These are phyloP conservation scores for Planiliza haematocheilus DNA, from an alignment of 2,113 vertebrate species.

Conservation along the genomic window DNA sequence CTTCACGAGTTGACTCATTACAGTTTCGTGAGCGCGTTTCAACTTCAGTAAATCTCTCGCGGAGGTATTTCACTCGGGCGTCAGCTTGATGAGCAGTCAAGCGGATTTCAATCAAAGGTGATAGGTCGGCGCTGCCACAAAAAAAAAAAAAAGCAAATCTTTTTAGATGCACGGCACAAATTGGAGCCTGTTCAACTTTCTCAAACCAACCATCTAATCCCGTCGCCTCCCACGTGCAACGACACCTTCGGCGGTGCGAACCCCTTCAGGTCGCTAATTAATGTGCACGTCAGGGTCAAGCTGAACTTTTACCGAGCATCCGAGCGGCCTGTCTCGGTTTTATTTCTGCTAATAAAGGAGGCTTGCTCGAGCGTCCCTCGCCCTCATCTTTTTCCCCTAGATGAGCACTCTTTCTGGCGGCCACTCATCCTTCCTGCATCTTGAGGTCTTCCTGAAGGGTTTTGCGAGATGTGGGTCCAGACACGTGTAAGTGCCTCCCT, in stretches of 20 bases:
- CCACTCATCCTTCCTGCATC: constrained; percentile 33
- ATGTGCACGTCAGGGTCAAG: constrained; percentile 36
- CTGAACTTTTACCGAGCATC: constrained; percentile 45
- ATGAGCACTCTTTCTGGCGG: constrained; percentile 26
- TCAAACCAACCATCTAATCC: constrained; percentile 18
- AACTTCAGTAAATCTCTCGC: constrained; percentile 42
- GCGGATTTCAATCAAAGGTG: constrained; percentile 31
- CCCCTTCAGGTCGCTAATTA: constrained; percentile 51
- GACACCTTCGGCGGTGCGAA: constrained; percentile 19
- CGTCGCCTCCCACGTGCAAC: constrained; percentile 25
- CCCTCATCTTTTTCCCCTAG: constrained; percentile 9
- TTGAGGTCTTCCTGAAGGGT: constrained; percentile 33
- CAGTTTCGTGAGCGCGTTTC: constrained; percentile 50
- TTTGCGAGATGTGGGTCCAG: constrained; percentile 24
- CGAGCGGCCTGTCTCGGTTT: constrained; percentile 37
- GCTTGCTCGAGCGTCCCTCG: constrained; percentile 28
- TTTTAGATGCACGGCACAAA: constrained; percentile 22
- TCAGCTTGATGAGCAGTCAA: constrained; percentile 50
- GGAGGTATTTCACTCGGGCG: constrained; percentile 42
- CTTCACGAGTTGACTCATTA: constrained; percentile 66
- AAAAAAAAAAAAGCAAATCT: neutral
- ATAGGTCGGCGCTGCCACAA: constrained; percentile 20
- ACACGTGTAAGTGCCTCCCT: constrained; percentile 27
- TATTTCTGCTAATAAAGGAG: constrained; percentile 52
- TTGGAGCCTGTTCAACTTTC: neutral